Evolutionary conservation across 2,797 vertebrate species (phyloP), one percentile per base, ranked within the genome.

Genomic region (Novumbra hubbsi): DNA sequence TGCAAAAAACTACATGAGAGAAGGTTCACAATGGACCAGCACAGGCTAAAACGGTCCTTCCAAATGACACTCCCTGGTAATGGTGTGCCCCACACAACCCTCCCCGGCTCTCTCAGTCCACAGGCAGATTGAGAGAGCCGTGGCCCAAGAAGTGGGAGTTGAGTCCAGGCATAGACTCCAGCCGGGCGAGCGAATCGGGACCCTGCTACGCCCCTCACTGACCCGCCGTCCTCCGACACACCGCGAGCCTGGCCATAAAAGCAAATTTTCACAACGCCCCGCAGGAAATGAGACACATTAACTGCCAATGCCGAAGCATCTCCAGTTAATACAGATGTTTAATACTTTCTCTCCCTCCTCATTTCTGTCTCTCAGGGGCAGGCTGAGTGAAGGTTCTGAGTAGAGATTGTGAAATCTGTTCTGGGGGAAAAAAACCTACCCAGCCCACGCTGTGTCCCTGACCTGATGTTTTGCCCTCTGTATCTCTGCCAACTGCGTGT

Each of bases 21-120:
- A 76, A 74, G 91, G 85, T 91, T 92, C 89, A 82, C 82, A 77
- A 85, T 86, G 81, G 84, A 89, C 81, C 81, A 80, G 82, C 73
- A 81, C 84, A 80, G 84, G 71, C 68, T 66, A 72, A 4, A 84
- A 68, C 66, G 83, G 79, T 78, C 78, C 72, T 87, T 92, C 87
- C 87, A 90, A 89, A 86, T 78, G 82, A 90, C 79, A 80, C 90
- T 90, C 57, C 27, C 81, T 85, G 86, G 82, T 82, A 68, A 85
- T 85, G 87, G 79, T 78, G 80, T 89, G 85, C 87, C 86, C 80
- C 83, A 79, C 81, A 81, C 78, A 76, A 71, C 30, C 78, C 75
- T 86, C 78, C 84, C 84, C 85, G 87, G 75, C 85, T 83, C 84
- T 90, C 85, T 84, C 80, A 87, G 86, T 80, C 75, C 74, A 68